A percentile compares a stretch with the other conserved stretches of the same genome.
These are phyloP conservation scores for Rhabdomys dilectus DNA, from an alignment of 2,113 vertebrate species.

Conservation along the genomic window DNA sequence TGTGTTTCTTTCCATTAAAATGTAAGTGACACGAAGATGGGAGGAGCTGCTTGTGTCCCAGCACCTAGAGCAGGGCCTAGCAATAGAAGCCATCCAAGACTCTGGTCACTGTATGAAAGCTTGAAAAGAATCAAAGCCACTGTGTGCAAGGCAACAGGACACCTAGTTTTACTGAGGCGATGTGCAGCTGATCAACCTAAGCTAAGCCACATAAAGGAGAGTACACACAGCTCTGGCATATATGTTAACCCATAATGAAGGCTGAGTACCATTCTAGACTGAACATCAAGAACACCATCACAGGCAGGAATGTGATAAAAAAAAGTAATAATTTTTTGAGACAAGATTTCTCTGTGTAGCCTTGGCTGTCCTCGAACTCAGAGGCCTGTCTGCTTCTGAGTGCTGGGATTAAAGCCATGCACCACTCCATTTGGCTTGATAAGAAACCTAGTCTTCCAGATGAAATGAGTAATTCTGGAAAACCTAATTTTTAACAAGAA, in stretches of 20 bases:
- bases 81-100: not conserved
- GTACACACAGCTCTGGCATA: not conserved
- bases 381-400: not conserved
- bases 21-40: not conserved
- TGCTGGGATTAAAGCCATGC: not conserved
- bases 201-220: not conserved
- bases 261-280: conserved; percentile 1
- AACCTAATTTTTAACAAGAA: not conserved
- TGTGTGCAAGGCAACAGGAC: not conserved
- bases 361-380: not conserved
- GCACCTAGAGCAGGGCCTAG: not conserved
- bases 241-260: not conserved
- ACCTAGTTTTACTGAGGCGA: not conserved
- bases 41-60: not conserved
- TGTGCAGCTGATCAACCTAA: not conserved
- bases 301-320: not conserved
- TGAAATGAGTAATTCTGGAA: not conserved
- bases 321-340: not conserved
- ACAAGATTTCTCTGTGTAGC: not conserved
- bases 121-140: not conserved
- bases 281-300: not conserved
- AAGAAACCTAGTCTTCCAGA: not conserved
- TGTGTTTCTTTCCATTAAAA: not conserved
- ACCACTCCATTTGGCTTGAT: not conserved
- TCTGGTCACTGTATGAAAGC: not conserved